Base-by-base conservation (phyloP, 2,797 vertebrate species). In the Dromococcyx pavoninus region DNA sequence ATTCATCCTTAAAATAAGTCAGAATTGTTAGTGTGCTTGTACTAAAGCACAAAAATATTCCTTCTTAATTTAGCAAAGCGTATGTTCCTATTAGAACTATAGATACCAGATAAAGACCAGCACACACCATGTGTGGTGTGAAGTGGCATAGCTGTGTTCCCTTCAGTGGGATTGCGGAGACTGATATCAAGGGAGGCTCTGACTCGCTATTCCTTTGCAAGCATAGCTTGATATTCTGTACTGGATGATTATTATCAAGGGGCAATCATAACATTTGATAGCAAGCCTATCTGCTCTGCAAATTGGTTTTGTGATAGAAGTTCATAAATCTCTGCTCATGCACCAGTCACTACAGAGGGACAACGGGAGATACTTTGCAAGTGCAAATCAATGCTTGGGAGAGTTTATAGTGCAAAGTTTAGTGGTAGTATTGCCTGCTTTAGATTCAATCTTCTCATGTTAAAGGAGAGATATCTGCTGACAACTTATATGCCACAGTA, bases 1-100 rank as follows among this genome's bases (percentile, higher is more conserved):
- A 83, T 37, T 77, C 67, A 83, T 91, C 69, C 94, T 90, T 78
- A 91, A 97, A 95, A 91, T 95, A 97, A 94, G 79, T 35, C 19
- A 18, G 72, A 74, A 87, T 80, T 80, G 83, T 79, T 94, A 89
- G 84, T 7, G 69, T 56, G 77, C 90, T 94, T 89, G 81, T 75
- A 94, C 81, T 78, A 71, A 95, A 83, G 78, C 32, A 84, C 71
- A 87, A 44, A 95, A 94, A 93, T 94, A 94, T 84, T 89, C 74
- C 74, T 82, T 67, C 93, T 62, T 90, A 94, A 92, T 95, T 96
- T 96, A 94, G 95, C 73, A 56, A 67, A 86, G 88, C 41, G 4
- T 90, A 94, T 93, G 92, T 50, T 93, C 64, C 81, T 71, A 91
- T 93, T 93, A 93, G 91, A 93, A 75, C 58, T 75, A 74, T 54